A percentile compares a stretch with the other conserved stretches of the same genome.
These are phyloP conservation scores for Gorilla gorilla DNA, from an alignment of 2,113 vertebrate species.

Conservation along the genomic window DNA sequence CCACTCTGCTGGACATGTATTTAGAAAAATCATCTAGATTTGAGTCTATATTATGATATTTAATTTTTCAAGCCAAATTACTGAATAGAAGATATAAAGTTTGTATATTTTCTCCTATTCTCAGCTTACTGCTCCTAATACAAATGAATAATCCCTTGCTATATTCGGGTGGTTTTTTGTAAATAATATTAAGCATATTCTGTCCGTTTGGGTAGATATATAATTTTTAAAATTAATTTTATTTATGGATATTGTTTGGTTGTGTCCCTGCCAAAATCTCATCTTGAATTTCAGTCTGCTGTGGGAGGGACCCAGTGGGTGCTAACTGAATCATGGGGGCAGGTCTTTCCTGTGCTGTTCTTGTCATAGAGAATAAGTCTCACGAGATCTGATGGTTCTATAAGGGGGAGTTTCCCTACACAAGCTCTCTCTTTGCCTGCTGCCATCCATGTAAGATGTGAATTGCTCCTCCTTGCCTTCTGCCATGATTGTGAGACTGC, in stretches of 20 bases:
- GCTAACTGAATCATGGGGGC: too few relatives aligned
- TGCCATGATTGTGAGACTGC: too few relatives aligned
- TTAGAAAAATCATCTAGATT: neutral
- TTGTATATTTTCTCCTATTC: neutral
- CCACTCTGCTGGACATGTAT: neutral
- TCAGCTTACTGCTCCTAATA: neutral
- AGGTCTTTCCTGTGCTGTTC: too few relatives aligned
- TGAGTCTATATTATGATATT: neutral
- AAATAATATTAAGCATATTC: neutral
- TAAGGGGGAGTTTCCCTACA: too few relatives aligned
- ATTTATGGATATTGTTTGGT: neutral
- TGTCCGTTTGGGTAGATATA: neutral
- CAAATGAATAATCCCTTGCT: neutral
- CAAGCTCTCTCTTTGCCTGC: too few relatives aligned
- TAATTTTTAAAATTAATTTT: neutral
- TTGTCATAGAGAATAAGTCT: too few relatives aligned
- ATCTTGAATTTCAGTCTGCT: too few relatives aligned
- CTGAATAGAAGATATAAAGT: neutral
- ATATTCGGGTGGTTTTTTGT: neutral
- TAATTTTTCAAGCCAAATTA: neutral
- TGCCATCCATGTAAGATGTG: too few relatives aligned
- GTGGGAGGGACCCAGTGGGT: too few relatives aligned
- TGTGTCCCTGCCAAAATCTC: too few relatives aligned
- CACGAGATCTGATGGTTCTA: too few relatives aligned
- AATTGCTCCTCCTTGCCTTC: too few relatives aligned